Percentiles rank a stretch among this genome's conserved stretches.
Evolutionary conservation across 1,140 invertebrate genomes (phyloP).

Genomic region (Plectus sambesii): DNA sequence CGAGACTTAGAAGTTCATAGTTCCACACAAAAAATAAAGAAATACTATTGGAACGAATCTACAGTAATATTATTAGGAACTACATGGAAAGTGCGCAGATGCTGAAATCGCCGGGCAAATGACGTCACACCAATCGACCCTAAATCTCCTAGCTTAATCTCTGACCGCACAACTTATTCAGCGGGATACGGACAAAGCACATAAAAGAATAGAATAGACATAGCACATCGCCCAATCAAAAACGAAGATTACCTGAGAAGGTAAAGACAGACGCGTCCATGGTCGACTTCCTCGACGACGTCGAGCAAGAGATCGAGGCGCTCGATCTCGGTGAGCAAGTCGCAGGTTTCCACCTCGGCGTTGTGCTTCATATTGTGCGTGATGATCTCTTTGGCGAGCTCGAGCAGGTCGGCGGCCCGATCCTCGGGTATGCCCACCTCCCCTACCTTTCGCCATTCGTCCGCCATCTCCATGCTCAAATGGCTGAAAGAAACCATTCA

Average conservation of each 20-base stretch:
- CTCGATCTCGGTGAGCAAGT: slow-evolving; percentile 96
- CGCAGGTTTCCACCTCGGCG: slow-evolving; percentile 97
- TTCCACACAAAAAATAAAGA: slow-evolving; percentile 4
- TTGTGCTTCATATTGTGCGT: slow-evolving; percentile 97
- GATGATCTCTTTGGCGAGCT: slow-evolving; percentile 73
- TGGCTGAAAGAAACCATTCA: slow-evolving; percentile 53
- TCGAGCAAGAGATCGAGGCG: slow-evolving; percentile 72
- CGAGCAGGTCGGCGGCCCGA: slow-evolving; percentile 52
- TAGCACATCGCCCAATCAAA: neutral
- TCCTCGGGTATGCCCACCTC: slow-evolving; percentile 71
- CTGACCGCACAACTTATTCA: neutral
- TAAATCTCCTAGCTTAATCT: neutral
- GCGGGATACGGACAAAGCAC: neutral
- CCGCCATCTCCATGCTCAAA: slow-evolving; percentile 81
- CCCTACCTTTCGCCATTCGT: slow-evolving; percentile 68
- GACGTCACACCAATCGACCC: no score
- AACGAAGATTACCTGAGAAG: slow-evolving; percentile 59
- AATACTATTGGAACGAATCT: neutral
- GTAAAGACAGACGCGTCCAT: slow-evolving; percentile 86
- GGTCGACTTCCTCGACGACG: slow-evolving; percentile 78
- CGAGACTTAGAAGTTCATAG: no score
- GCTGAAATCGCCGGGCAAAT: no score
- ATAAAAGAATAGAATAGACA: neutral
- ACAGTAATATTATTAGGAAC: no score
- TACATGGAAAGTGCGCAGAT: no score